Conservation (phyloP, 1,140 invertebrate species). For the Heliconius congener region DNA sequence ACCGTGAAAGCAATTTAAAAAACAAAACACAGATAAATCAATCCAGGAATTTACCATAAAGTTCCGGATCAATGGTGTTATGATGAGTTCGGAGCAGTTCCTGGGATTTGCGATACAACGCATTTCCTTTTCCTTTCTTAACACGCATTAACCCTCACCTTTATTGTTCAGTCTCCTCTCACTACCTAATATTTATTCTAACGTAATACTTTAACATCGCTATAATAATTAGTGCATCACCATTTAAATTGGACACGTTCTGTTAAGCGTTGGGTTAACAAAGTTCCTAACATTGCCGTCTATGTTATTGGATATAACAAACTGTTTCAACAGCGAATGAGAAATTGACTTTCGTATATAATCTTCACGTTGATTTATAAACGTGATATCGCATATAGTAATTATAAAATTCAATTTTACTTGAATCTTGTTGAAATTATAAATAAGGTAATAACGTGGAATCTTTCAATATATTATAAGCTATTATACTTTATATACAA, state of each 20-base stretch:
- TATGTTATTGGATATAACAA: slow-evolving; percentile 1
- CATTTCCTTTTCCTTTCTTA: too few species aligned
- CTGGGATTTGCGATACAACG: too few species aligned
- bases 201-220: slow-evolving; percentile 5
- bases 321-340: background rate
- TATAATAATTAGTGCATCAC: slow-evolving; percentile 35
- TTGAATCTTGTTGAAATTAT: background rate
- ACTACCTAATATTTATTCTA: slow-evolving; percentile 12
- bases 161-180: background rate
- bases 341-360: background rate
- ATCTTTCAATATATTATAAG: background rate
- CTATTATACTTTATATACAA: background rate
- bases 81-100: too few species aligned
- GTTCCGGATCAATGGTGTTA: too few species aligned
- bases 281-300: background rate
- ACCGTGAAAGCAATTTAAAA: slow-evolving; percentile 53
- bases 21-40: too few species aligned
- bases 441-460: background rate
- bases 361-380: background rate
- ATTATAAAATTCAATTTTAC: background rate
- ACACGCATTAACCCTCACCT: slow-evolving; percentile 2
- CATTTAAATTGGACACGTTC: slow-evolving; percentile 37
- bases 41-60: too few species aligned
- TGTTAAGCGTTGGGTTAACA: slow-evolving; percentile 36
- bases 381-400: background rate